Conservation (phyloP, 2,888 invertebrate species). For the Drosophila nr. perissopoda region DNA sequence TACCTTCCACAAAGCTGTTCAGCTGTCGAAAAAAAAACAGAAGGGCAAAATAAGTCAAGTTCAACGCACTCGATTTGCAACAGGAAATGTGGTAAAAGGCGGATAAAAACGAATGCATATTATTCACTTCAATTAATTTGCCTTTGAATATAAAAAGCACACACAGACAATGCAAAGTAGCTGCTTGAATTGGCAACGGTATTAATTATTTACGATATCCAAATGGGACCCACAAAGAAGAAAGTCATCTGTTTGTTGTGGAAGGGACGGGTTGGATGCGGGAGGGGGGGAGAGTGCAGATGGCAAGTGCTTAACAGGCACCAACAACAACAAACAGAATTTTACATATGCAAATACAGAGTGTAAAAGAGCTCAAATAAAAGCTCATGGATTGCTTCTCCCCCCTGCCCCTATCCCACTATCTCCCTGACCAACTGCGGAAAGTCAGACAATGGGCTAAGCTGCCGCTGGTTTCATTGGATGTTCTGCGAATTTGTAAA, state of each 20-base stretch:
- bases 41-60: not conserved
- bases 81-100: not conserved
- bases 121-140: conserved; percentile 39
- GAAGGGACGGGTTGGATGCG: no score
- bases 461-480: conserved; percentile 11
- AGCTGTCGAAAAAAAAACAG: not conserved
- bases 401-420: rapidly evolving
- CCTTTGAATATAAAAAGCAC: conserved; percentile 10
- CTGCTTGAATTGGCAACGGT: conserved; percentile 18
- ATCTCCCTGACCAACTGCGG: not conserved
- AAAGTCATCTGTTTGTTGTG: conserved; percentile 1
- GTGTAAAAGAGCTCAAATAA: not conserved
- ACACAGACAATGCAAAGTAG: conserved; percentile 14
- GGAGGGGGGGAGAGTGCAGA: not conserved
- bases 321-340: conserved; percentile 21
- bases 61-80: conserved; percentile 12
- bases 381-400: not conserved
- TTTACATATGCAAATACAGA: conserved; percentile 24
- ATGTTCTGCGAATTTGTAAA: conserved; percentile 22
- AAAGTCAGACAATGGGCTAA: conserved; percentile 14
- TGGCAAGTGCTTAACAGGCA: conserved; percentile 31
- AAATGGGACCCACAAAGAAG: conserved; percentile 12
- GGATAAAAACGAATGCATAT: conserved; percentile 22
- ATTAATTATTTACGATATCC: conserved; percentile 42
- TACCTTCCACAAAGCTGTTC: conserved; percentile 50